phyloP scores from a whole-genome alignment of 1,140 invertebrate species.

The Lasioglossum albipes region DNA sequence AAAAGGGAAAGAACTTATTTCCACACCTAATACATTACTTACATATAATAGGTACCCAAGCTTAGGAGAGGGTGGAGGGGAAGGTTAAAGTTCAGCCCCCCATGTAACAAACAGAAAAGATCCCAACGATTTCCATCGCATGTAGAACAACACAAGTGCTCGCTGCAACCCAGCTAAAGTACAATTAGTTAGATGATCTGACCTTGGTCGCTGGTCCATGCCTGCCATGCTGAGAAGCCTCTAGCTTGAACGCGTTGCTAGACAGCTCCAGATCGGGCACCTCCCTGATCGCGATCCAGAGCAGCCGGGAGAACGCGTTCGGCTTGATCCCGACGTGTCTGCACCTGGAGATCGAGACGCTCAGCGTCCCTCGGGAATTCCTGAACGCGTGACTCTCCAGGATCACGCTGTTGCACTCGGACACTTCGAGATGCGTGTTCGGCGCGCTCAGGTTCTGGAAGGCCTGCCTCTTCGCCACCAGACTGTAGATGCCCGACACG shows the following conservation, averaged over 20 bases:
- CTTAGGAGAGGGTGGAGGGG: no score
- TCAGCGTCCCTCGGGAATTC: constrained; percentile 82
- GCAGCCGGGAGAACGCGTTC: constrained; percentile 84
- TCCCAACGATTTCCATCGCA: no score
- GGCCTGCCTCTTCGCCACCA: constrained; percentile 80
- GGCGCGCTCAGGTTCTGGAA: constrained; percentile 80
- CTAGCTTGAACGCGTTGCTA: constrained; percentile 83
- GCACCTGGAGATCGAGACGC: constrained; percentile 81
- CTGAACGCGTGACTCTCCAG: constrained; percentile 82
- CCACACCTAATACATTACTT: no score
- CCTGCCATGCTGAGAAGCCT: constrained; percentile 79
- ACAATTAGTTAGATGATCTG: background rate
- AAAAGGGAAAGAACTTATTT: no score
- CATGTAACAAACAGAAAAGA: no score
- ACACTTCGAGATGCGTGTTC: constrained; percentile 80
- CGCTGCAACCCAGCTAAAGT: background rate
- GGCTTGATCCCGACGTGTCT: constrained; percentile 82
- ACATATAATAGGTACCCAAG: no score
- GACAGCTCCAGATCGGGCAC: constrained; percentile 81
- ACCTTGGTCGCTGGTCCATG: constrained; percentile 83
- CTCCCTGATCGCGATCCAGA: constrained; percentile 82
- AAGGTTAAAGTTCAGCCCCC: no score
- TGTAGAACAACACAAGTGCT: no score
- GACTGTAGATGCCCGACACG: constrained; percentile 77
- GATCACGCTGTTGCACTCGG: constrained; percentile 79